Base-by-base conservation (phyloP, 2,797 vertebrate genomes). In the Molossus alvarezi region DNA sequence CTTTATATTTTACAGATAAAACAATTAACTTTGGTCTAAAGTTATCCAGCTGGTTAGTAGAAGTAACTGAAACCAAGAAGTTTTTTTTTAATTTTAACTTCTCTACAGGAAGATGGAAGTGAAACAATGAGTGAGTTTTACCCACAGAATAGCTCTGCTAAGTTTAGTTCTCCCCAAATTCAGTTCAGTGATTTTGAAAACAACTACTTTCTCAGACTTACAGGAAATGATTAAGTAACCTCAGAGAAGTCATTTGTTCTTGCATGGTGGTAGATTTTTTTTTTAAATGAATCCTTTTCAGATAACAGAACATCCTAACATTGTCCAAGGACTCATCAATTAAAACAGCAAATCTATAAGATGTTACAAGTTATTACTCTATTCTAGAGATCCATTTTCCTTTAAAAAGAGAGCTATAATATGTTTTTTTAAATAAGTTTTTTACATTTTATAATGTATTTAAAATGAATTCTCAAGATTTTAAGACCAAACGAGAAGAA, bases 191-290 rank as follows among this genome's bases (percentile, higher is more conserved):
- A 94, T 75, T 91, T 71, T 95, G 83, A 96, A 95, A 95, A 95
- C 72, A 97, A 90, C 86, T 80, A 91, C 95, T 97, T 94, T 96
- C 96, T 94, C 95, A 96, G 91, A 90, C 80, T 81, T 72, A 94
- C 93, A 93, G 97, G 97, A 97, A 97, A 96, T 93, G 91, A 93
- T 96, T 93, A 96, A 90, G 97, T 88, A 97, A 97, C 92, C 95
- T 96, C 83, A 93, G 53, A 96, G 53, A 88, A 95, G 45, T 82
- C 58, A 76, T 71, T 81, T 94, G 75, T 71, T 91, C 86, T 90
- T 95, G 29, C n/a, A 92, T 10, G 2, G 29, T 58, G 37, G 88
- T 13, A 95, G 29, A 60, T 18, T 11, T 48, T 53, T 79, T 57
- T 45, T 64, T 77, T 69, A 20, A 23, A 51, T 72, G 11, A 95